A percentile compares a stretch with the other conserved stretches of the same genome.
These are phyloP conservation scores for silkworm (Bombyx mori) DNA, from an alignment of 1,140 invertebrate species.

Conservation along the genomic window DNA sequence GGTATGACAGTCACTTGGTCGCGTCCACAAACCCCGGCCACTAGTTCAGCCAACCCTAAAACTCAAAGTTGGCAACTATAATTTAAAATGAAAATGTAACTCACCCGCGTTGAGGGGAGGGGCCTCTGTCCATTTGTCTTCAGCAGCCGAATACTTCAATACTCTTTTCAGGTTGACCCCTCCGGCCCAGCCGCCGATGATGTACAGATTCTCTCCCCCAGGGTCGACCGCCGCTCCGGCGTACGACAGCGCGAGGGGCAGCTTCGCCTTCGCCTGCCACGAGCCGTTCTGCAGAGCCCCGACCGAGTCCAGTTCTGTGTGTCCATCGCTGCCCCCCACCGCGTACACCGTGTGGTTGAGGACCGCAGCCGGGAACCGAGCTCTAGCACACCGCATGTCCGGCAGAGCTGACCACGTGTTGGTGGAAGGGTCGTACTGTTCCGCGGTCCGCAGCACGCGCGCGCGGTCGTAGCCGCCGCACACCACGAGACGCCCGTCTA, in stretches of 20 bases:
- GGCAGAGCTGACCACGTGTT: constrained; percentile 80
- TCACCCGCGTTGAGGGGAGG: constrained; percentile 48
- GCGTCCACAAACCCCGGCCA: no score
- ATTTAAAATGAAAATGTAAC: not conserved
- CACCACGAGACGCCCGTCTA: constrained; percentile 33
- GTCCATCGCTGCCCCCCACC: constrained; percentile 84
- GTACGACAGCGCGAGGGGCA: constrained; percentile 79
- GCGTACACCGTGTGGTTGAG: constrained; percentile 80
- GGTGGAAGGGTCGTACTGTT: constrained; percentile 78
- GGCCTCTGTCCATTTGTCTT: constrained; percentile 77
- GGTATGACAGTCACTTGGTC: no score
- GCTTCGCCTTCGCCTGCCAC: constrained; percentile 76
- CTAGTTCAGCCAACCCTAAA: no score
- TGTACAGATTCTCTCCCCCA: constrained; percentile 68
- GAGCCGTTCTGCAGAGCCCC: constrained; percentile 45
- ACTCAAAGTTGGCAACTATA: no score
- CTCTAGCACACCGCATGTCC: constrained; percentile 80
- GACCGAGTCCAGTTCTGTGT: constrained; percentile 74
- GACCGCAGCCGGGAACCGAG: constrained; percentile 79
- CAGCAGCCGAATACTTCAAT: constrained; percentile 78
- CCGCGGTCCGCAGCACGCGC: constrained; percentile 84
- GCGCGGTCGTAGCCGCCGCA: constrained; percentile 88
- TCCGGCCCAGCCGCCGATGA: constrained; percentile 84
- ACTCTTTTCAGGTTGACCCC: constrained; percentile 76
- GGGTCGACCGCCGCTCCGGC: constrained; percentile 80